Percentiles rank a stretch among this genome's conserved stretches.
Evolutionary conservation across 2,113 vertebrate genomes (phyloP).

Genomic region (Festucalex cinctus): DNA sequence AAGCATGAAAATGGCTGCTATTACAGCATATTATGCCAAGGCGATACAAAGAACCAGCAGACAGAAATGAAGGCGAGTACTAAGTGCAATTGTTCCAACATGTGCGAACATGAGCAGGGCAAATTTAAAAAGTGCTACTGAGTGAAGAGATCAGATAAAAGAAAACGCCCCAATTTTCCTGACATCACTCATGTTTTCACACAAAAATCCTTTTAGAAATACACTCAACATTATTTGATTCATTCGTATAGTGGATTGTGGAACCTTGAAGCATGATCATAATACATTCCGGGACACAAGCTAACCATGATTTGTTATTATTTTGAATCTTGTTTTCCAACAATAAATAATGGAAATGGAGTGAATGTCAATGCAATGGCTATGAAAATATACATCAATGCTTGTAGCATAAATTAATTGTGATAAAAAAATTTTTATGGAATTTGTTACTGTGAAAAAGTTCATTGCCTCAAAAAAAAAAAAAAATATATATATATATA

Average conservation of each 20-base stretch:
- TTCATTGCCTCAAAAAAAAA: no score
- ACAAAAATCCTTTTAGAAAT: conserved; percentile 15
- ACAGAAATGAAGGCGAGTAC: conserved; percentile 26
- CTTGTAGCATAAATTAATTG: no score
- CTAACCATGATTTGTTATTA: no score
- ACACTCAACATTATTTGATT: background rate
- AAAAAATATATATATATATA: no score
- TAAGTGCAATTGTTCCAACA: conserved; percentile 57
- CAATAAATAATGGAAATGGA: no score
- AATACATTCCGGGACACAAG: no score
- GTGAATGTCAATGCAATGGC: no score
- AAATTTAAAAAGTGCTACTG: conserved; percentile 39
- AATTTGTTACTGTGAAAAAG: no score
- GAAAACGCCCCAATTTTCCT: conserved; percentile 28
- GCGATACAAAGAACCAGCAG: conserved; percentile 6
- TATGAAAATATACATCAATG: no score
- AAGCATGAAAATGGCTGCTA: conserved; percentile 29
- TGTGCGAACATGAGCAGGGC: conserved; percentile 54
- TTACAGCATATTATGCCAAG: conserved; percentile 26
- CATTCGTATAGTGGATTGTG: background rate
- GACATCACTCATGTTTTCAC: background rate
- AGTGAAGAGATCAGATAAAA: conserved; percentile 7
- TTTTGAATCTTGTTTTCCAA: no score
- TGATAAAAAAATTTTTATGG: no score
- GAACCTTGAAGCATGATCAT: background rate